Conservation (phyloP, 2,888 invertebrate species). For the Agriotes lineatus region DNA sequence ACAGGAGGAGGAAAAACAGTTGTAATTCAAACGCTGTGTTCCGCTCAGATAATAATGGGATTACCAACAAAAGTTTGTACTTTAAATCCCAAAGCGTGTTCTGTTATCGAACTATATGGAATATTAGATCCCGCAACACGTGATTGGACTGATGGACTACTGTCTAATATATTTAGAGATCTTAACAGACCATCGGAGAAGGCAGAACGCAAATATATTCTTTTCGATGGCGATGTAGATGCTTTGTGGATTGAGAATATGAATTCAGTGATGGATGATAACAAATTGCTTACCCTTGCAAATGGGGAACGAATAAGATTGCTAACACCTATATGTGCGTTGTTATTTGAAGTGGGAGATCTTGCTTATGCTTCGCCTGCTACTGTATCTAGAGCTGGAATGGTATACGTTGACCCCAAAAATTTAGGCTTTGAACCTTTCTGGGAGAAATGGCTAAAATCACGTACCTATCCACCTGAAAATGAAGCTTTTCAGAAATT, state of each 20-base stretch:
- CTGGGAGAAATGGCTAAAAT: constrained; percentile 85
- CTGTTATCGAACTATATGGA: constrained; percentile 91
- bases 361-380: constrained; percentile 93
- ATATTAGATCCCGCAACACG: constrained; percentile 86
- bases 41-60: constrained; percentile 82
- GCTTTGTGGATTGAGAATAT: constrained; percentile 97
- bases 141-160: constrained; percentile 94
- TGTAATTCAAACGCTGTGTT: constrained; percentile 82
- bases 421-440: constrained; percentile 88
- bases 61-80: constrained; percentile 83
- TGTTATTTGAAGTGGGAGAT: constrained; percentile 92
- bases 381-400: constrained; percentile 91
- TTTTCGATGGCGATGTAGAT: constrained; percentile 95
- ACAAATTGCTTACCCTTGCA: constrained; percentile 88
- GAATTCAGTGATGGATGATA: constrained; percentile 98
- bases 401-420: constrained; percentile 95
- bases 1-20: constrained; percentile 94
- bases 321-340: constrained; percentile 83
- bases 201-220: constrained; percentile 83
- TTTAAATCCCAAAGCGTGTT: constrained; percentile 91
- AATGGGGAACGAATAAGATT: constrained; percentile 91
- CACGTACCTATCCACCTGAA: constrained; percentile 68
- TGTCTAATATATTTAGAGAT: constrained; percentile 92
- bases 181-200: constrained; percentile 84
- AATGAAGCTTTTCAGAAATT: constrained; percentile 66